Base-by-base conservation (phyloP, 2,113 vertebrate genomes). In the Tetrax tetrax region DNA sequence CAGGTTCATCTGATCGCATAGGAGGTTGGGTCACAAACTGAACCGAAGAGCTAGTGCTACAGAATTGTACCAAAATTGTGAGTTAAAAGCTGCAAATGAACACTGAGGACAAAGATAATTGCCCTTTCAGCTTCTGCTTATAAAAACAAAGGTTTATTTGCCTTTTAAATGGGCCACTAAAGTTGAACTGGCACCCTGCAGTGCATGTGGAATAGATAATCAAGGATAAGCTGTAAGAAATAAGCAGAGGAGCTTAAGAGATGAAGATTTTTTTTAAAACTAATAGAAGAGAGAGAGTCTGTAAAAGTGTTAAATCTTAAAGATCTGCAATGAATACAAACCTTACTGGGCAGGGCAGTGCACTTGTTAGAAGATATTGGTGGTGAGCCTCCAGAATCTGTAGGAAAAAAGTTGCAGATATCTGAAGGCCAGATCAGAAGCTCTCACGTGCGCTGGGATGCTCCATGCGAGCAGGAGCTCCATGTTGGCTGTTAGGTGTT, bases 121-220 rank as follows among this genome's bases (percentile, higher is more conserved):
- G 94, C 65, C 68, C 82, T 93, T 98, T 96, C 95, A 95, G 91
- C 85, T 95, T 95, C 94, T 93, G 48, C 71, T 96, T 97, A 85
- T 77, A 89, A 94, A 97, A 98, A 81, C 65, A 95, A 97, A 92
- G 63, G 48, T 92, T 95, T 97, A 64, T 97, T 97, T 97, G 81
- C 61, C 94, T 95, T 97, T 97, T 96, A 97, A 97, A 96, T 95
- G 88, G 88, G 21, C 61, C 77, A 80, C 43, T 95, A 92, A 96
- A 98, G 92, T 96, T 53, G 89, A 97, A 93, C 75, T 95, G 80
- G 93, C 90, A 94, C 81, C 85, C 72, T 82, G 41, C 69, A 51
- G 80, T 91, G 75, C 85, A 51, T 79, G 77, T 71, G 91, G 94
- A 96, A 86, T 86, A 95, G 79, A 86, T 53, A 90, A 93, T 96